These are phyloP conservation scores for Drosophila nigromelanica DNA, from an alignment of 1,140 invertebrate genomes.

Conservation along the genomic window DNA sequence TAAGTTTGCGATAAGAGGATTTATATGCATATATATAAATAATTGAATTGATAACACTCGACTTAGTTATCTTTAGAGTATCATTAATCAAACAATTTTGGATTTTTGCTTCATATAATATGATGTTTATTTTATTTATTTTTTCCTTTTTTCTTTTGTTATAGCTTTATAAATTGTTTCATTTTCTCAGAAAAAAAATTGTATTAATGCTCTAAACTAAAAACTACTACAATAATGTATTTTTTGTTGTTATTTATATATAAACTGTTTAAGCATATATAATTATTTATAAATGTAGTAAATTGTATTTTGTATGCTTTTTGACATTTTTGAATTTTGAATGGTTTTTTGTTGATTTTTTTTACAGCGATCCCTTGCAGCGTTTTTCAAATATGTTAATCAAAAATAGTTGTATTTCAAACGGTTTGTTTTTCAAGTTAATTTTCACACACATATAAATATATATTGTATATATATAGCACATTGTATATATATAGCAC, in stretches of 20 bases:
- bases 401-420: constrained; percentile 71
- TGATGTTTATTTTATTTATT: constrained; percentile 51
- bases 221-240: constrained; percentile 43
- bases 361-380: constrained; percentile 51
- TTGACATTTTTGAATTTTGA: constrained; percentile 51
- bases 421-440: constrained; percentile 25
- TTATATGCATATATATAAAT: too few species aligned
- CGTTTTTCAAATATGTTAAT: constrained; percentile 71
- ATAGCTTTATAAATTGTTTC: constrained; percentile 63
- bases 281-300: constrained; percentile 57
- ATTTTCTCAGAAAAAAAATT: constrained; percentile 80
- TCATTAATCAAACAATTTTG: not conserved
- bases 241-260: constrained; percentile 29
- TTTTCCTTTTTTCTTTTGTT: constrained; percentile 37
- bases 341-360: constrained; percentile 33
- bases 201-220: constrained; percentile 48
- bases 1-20: not conserved
- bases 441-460: constrained; percentile 2
- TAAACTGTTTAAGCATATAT: constrained; percentile 46
- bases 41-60: too few species aligned
- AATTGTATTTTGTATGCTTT: constrained; percentile 49
- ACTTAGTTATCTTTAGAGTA: not conserved
- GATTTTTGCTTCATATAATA: constrained; percentile 30
- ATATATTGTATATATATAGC: constrained; percentile 39
- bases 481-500: constrained; percentile 57